Evolutionary conservation across 30 jellyfish, hydroid and myxozoan genomes (phyloP), one percentile per base, ranked within the genome.

Genomic region (Aurelia sp.): DNA sequence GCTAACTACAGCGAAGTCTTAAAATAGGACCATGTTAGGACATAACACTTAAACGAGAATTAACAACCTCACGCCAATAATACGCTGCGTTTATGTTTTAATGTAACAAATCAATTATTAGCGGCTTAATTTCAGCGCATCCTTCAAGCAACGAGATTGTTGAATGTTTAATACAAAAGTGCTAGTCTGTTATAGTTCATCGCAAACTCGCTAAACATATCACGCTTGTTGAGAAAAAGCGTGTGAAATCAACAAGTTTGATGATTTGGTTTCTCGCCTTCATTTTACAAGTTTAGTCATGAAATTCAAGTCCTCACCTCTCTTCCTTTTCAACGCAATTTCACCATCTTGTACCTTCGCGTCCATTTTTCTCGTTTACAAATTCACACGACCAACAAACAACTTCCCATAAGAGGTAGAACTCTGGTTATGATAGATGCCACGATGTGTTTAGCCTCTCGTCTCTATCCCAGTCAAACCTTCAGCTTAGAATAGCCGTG

Each of bases 231-330:
- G 41, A 21, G 22, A 27, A 51, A 9, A 52, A 33, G 85, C 69
- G 93, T 74, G 86, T 84, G 82, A 84, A 20, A 66, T 84, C 84
- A 84, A 84, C 93, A 84, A 62, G 87, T 71, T 78, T 41, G 63
- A 72, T 62, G 27, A 73, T 84, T 44, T 60, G 93, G 93, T 84
- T 84, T 84, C 78, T 84, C 93, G 78, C 93, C 87, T 84, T 33
- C 40, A 37, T 76, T 72, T 67, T 77, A 66, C 61, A 62, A 59
- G 37, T 73, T 48, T 40, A 73, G 68, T 78, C 58, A 80, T 64
- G 66, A 58, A 33, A 62, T 11, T 41, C 23, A 62, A 73, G 11
- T 20, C 48, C 93, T 84, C 64, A 84, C 93, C 93, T 48, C 84
- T 78, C 77, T 72, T 84, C 74, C 93, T 84, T 65, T 84, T 84